phyloP scores from a whole-genome alignment of 2,113 vertebrate species.

The Callopanchax toddi region DNA sequence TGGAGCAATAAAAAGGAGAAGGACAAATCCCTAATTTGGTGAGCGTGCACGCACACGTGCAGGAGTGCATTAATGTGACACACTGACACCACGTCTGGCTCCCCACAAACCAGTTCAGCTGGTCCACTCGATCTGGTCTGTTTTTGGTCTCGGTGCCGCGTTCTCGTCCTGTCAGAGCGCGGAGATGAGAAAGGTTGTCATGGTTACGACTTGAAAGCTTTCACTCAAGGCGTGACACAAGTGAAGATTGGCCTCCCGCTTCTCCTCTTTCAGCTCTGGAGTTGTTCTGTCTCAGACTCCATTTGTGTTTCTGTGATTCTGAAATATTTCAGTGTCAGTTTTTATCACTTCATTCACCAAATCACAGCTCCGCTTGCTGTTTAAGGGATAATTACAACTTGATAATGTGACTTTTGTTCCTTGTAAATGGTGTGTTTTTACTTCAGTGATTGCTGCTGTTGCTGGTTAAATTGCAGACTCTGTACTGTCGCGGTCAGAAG shows the following conservation, averaged over 20 bases:
- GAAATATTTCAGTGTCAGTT: neutral
- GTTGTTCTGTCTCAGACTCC: no score
- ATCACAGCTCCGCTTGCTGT: neutral
- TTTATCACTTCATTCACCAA: no score
- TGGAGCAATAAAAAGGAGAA: slow-evolving; percentile 49
- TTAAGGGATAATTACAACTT: neutral
- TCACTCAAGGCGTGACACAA: slow-evolving; percentile 16
- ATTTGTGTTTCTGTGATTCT: neutral
- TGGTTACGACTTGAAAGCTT: slow-evolving; percentile 51
- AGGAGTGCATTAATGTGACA: slow-evolving; percentile 30
- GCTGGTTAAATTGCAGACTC: no score
- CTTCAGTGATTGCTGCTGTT: neutral
- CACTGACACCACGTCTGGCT: slow-evolving; percentile 14
- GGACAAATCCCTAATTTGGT: slow-evolving; percentile 47
- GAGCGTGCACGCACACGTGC: neutral
- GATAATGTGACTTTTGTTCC: neutral
- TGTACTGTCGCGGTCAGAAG: no score
- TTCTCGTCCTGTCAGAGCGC: slow-evolving; percentile 16
- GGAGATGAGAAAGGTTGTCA: slow-evolving; percentile 27
- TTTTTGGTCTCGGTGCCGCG: neutral
- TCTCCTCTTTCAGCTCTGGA: neutral
- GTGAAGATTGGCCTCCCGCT: neutral
- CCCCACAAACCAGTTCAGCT: slow-evolving; percentile 23
- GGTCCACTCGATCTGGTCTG: slow-evolving; percentile 49
- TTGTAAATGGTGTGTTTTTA: neutral